Evolutionary conservation across 2,113 vertebrate species (phyloP), one percentile per base, ranked within the genome.

Genomic region (Electrona antarctica): DNA sequence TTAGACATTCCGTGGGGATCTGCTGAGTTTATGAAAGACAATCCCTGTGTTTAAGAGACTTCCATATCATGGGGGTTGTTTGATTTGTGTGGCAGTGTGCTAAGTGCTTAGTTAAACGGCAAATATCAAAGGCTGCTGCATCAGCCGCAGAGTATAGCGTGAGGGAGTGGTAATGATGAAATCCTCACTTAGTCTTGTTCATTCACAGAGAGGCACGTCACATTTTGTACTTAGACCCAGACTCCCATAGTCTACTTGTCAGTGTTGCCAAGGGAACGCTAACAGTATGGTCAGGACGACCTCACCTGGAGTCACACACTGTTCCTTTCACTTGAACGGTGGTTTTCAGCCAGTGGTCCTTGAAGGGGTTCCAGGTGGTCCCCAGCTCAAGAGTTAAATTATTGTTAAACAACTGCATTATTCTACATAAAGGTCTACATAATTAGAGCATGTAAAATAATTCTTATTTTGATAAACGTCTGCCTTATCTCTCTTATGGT

Each of bases 221-320:
- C 51, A 65, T 66, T 68, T 54, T 65, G 59, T 71, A 1, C n/a
- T n/a, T n/a, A n/a, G 50, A 6, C 63, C 69, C 55, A 13, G 14
- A 71, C 48, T 65, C 55, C 60, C 29, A 7, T 59, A 58, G 55
- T 55, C 68, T 74, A 52, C 49, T 55, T 67, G 28, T 71, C 29
- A 61, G 33, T 51, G 81, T 78, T 86, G 77, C 73, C 82, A 82
- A 82, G 77, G 82, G 54, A 88, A 85, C 84, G 60, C 68, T 51
- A 58, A 71, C 33, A 58, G 74, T 58, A 29, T 62, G 69, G 64
- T 74, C 77, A 74, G 68, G 67, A 52, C 46, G 64, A 48, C 60
- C 64, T 49, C 49, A 63, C 64, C 67, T 71, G 56, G 62, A 73
- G 56, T 64, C 62, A 71, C 54, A 56, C n/a, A 2, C 57, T 47